Base-by-base conservation (phyloP, 1,140 invertebrate species). In the Watersipora subatra region DNA sequence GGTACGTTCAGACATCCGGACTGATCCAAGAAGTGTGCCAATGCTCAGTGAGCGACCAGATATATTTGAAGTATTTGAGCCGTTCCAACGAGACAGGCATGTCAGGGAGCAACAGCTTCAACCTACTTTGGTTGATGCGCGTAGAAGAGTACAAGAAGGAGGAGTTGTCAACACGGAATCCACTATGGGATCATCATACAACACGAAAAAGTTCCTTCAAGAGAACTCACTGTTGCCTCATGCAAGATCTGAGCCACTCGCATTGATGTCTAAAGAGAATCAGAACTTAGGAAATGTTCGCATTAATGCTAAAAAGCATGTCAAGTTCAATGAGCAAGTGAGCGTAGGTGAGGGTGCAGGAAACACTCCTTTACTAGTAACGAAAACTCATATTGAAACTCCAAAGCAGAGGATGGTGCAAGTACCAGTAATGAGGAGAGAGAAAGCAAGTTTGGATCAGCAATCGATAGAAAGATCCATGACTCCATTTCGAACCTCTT, bases 201-300 rank as follows among this genome's bases (percentile, higher is more conserved):
- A 77, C 66, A 73, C 72, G n/a, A 68, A 69, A 30, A 78, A 76
- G 62, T 80, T 77, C 64, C 68, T 80, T 19, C 77, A 80, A 68
- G 75, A 79, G 28, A 68, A 76, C 29, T 65, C 70, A 27, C 29
- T 78, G 17, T 66, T 70, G 7, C 68, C 61, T 7, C 66, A 67
- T 69, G 70, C 69, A 7, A 66, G 76, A n/a, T 67, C 70, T 22
- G 76, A 78, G 67, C 74, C 77, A 1, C 64, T 69, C 0, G 57
- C 66, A 57, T 55, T 78, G 15, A 77, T 78, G 71, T 77, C 76
- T 1, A 30, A 64, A 1, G 71, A 73, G 61, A 77, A 78, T 68
- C 73, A 77, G 67, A 72, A 73, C 30, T 61, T 78, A 24, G 69
- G 66, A 17, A 75, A 71, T 46, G 72, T 75, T 1, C 64, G 69